These are phyloP conservation scores for Torymus tubicola DNA, from an alignment of 2,888 invertebrate species.

Conservation along the genomic window DNA sequence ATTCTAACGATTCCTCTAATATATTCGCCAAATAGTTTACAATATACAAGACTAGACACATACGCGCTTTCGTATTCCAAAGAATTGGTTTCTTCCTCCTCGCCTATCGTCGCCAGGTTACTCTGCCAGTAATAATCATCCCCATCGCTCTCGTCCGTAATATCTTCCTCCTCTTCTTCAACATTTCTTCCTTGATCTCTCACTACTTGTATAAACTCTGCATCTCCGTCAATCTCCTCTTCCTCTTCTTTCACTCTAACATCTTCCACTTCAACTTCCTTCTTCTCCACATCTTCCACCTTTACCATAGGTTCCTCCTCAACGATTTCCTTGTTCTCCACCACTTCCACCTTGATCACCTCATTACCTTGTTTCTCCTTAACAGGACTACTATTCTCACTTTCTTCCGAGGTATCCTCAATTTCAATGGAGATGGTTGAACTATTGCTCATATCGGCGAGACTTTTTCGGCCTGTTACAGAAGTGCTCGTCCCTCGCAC, in stretches of 20 bases:
- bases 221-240: not conserved
- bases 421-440: slow-evolving; percentile 40
- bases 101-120: slow-evolving; percentile 83
- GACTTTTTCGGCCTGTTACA: not conserved
- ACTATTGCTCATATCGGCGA: slow-evolving; percentile 16
- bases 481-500: slow-evolving; percentile 39
- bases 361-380: not conserved
- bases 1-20: too few relatives aligned
- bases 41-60: slow-evolving; percentile 57
- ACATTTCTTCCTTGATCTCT: not conserved
- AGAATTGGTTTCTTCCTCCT: slow-evolving; percentile 80
- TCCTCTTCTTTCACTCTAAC: not conserved
- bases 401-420: slow-evolving; percentile 9
- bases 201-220: not conserved
- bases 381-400: not conserved
- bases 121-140: slow-evolving; percentile 74
- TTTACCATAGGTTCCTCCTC: slow-evolving; percentile 21
- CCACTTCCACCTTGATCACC: not conserved
- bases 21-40: not conserved
- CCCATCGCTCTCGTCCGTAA: slow-evolving; percentile 70
- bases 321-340: not conserved
- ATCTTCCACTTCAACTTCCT: slow-evolving; percentile 19
- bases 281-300: slow-evolving; percentile 1
- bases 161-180: slow-evolving; percentile 38
- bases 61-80: slow-evolving; percentile 70